These are phyloP conservation scores for Centropus unirufus DNA, from an alignment of 2,113 vertebrate species.

Conservation along the genomic window DNA sequence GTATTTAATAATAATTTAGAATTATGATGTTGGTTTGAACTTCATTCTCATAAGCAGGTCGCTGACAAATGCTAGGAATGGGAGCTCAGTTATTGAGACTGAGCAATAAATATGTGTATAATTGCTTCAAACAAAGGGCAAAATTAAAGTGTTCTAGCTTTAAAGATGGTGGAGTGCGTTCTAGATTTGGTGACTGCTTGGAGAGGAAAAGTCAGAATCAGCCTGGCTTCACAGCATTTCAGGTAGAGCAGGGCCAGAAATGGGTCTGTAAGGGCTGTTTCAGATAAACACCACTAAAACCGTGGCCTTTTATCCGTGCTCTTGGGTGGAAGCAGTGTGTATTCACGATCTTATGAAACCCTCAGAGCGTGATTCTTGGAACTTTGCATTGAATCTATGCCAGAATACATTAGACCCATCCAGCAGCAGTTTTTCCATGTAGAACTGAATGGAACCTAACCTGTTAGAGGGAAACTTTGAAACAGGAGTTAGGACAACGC, in stretches of 20 bases:
- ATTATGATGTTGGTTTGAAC: background rate
- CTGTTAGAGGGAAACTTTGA: background rate
- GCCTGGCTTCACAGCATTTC: background rate
- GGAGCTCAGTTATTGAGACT: background rate
- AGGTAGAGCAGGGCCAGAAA: background rate
- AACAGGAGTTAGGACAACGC: background rate
- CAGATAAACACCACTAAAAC: background rate
- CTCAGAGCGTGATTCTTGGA: background rate
- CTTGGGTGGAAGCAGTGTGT: background rate
- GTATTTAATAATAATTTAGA: background rate
- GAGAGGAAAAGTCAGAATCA: background rate
- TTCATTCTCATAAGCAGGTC: background rate
- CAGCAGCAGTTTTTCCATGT: background rate
- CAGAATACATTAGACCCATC: background rate
- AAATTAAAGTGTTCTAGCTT: background rate
- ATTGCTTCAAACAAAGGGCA: background rate
- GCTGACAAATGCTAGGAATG: background rate
- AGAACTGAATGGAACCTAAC: fast-evolving
- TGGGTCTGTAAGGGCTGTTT: background rate
- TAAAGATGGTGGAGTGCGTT: background rate
- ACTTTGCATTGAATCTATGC: background rate
- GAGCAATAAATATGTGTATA: background rate
- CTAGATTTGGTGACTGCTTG: background rate
- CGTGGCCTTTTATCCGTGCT: background rate
- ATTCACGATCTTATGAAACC: background rate